phyloP scores from a whole-genome alignment of 2,797 vertebrate species.

The Lagorchestes hirsutus region DNA sequence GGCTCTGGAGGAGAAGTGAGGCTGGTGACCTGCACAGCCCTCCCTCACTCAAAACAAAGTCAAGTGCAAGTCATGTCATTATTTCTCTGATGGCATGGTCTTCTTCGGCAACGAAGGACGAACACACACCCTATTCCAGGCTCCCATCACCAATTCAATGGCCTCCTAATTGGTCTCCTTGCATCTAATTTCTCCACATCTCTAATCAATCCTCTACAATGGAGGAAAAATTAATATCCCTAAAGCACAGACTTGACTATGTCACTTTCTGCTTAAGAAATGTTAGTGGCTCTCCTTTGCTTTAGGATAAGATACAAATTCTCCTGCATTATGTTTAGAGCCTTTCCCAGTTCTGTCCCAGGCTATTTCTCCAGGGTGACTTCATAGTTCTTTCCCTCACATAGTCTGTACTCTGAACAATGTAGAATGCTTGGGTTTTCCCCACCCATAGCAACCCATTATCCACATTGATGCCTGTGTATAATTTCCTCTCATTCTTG shows the following conservation, averaged over 20 bases:
- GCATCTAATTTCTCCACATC: background rate
- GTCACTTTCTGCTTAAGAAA: background rate
- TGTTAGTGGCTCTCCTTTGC: background rate
- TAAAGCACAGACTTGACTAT: background rate
- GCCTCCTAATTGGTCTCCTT: background rate
- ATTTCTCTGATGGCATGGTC: too few relatives aligned
- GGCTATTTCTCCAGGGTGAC: background rate
- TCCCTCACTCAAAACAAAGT: too few relatives aligned
- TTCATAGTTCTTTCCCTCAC: background rate
- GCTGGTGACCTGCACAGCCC: too few relatives aligned
- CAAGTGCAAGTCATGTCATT: too few relatives aligned
- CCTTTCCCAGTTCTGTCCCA: background rate
- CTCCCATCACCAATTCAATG: background rate
- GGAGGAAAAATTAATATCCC: background rate
- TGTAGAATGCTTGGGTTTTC: background rate
- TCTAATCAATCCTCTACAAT: background rate
- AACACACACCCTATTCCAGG: background rate
- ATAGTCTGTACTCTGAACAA: background rate
- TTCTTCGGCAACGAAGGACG: too few relatives aligned
- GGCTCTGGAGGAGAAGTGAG: too few relatives aligned
- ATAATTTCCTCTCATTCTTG: background rate
- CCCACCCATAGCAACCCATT: background rate
- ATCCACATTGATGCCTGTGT: background rate
- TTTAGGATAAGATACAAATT: background rate
- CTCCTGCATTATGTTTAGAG: background rate